A percentile compares a stretch with the other conserved stretches of the same genome.
Conservation (phyloP, 2,113 vertebrate genomes). For the Acrocephalus kingi region DNA sequence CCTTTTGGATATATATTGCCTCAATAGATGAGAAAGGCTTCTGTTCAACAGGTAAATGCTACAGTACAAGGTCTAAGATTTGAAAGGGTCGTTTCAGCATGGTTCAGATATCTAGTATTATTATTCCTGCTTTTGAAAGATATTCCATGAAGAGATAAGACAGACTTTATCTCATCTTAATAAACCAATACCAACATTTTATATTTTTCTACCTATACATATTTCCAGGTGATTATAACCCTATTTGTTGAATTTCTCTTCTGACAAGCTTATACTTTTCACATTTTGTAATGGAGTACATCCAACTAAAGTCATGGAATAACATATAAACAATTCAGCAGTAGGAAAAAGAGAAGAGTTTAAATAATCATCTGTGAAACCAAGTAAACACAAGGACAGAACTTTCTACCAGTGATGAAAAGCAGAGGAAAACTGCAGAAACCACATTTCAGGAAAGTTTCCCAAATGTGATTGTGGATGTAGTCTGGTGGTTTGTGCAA, state of each 20-base stretch:
- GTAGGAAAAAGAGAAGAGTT: constrained; percentile 20
- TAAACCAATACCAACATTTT: not conserved
- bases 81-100: not conserved
- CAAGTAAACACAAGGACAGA: constrained; percentile 30
- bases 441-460: constrained; percentile 61
- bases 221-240: not conserved
- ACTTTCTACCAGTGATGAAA: constrained; percentile 55
- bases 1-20: not conserved
- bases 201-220: not conserved
- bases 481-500: constrained; percentile 48
- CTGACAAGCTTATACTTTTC: not conserved
- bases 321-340: constrained; percentile 32
- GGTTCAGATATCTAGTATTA: not conserved
- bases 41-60: not conserved
- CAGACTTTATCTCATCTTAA: not conserved
- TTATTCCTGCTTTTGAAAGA: not conserved
- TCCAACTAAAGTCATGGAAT: not conserved
- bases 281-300: not conserved
- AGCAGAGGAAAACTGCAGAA: constrained; percentile 63
- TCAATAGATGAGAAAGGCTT: not conserved
- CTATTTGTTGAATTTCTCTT: not conserved
- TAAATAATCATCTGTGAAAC: constrained; percentile 18
- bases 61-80: not conserved
- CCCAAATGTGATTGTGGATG: constrained; percentile 48
- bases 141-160: not conserved